A percentile compares a stretch with the other conserved stretches of the same genome.
phyloP scores from a whole-genome alignment of 2,113 vertebrate genomes.

The Gambusia holbrooki region DNA sequence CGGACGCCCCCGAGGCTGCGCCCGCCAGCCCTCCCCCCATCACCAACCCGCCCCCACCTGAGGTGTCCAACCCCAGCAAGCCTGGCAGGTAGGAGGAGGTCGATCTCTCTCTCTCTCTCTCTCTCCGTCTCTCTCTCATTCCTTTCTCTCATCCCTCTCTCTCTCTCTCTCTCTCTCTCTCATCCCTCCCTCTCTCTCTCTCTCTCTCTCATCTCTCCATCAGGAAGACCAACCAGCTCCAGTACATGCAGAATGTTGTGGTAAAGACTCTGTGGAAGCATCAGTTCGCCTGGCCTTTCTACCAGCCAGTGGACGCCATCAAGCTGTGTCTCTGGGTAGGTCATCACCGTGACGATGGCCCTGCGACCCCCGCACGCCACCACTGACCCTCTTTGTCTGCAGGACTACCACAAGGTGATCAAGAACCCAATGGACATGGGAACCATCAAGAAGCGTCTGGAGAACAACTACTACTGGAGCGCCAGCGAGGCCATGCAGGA shows the following conservation, averaged over 20 bases:
- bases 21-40: slow-evolving; percentile 86
- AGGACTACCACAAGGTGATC: slow-evolving; percentile 98
- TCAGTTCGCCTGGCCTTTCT: slow-evolving; percentile 99
- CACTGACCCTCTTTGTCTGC: background rate
- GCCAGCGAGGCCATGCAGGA: slow-evolving; percentile 99
- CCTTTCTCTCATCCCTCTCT: too few relatives aligned
- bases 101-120: too few relatives aligned
- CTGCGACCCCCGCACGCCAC: too few relatives aligned
- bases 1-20: slow-evolving; percentile 80
- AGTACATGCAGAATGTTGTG: slow-evolving; percentile 99
- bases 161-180: too few relatives aligned
- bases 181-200: too few relatives aligned
- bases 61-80: slow-evolving; percentile 91
- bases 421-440: slow-evolving; percentile 99
- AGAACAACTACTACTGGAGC: slow-evolving; percentile 98
- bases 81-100: slow-evolving; percentile 79
- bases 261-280: slow-evolving; percentile 99
- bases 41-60: slow-evolving; percentile 87
- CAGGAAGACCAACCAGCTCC: slow-evolving; percentile 97
- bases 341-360: background rate
- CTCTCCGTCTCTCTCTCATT: too few relatives aligned
- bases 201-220: too few relatives aligned
- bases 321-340: slow-evolving; percentile 92
- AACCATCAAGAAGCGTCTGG: slow-evolving; percentile 96
- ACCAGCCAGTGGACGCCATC: slow-evolving; percentile 94